Evolutionary conservation across 2,888 invertebrate species (phyloP).

Genomic region (Oligia fasciuncula): DNA sequence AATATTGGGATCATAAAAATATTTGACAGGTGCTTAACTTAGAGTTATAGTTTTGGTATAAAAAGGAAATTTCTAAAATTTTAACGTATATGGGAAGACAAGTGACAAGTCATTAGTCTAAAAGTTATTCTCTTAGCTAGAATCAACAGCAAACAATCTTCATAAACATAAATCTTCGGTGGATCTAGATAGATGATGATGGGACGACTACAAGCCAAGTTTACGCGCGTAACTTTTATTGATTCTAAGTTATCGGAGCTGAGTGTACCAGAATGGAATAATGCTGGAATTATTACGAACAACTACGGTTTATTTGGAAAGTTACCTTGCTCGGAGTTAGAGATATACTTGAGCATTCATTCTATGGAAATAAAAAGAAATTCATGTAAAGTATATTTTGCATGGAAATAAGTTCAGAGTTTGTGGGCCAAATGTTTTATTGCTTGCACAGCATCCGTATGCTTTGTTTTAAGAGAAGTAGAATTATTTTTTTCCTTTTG

Average conservation of each 20-base stretch:
- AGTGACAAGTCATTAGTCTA: conserved; percentile 28
- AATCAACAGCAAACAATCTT: conserved; percentile 28
- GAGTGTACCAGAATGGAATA: conserved; percentile 52
- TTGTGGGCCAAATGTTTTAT: conserved; percentile 12
- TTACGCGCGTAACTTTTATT: conserved; percentile 50
- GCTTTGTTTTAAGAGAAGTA: background rate
- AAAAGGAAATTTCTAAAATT: background rate
- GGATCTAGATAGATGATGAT: conserved; percentile 45
- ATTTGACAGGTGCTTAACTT: background rate
- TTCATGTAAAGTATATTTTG: conserved; percentile 18
- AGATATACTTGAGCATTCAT: conserved; percentile 37
- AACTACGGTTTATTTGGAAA: conserved; percentile 47
- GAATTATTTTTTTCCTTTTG: background rate
- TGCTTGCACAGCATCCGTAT: background rate
- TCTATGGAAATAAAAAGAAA: conserved; percentile 43
- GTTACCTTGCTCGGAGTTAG: conserved; percentile 24
- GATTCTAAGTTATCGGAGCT: conserved; percentile 46
- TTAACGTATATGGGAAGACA: background rate
- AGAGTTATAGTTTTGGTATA: background rate
- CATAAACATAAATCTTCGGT: conserved; percentile 51
- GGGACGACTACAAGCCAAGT: conserved; percentile 19
- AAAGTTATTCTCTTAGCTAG: conserved; percentile 35
- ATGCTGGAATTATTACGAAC: conserved; percentile 48
- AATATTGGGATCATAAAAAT: conserved; percentile 20
- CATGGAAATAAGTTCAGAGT: conserved; percentile 28